These are phyloP conservation scores for Anoplolepis gracilipes DNA, from an alignment of 1,140 invertebrate genomes.

Conservation along the genomic window DNA sequence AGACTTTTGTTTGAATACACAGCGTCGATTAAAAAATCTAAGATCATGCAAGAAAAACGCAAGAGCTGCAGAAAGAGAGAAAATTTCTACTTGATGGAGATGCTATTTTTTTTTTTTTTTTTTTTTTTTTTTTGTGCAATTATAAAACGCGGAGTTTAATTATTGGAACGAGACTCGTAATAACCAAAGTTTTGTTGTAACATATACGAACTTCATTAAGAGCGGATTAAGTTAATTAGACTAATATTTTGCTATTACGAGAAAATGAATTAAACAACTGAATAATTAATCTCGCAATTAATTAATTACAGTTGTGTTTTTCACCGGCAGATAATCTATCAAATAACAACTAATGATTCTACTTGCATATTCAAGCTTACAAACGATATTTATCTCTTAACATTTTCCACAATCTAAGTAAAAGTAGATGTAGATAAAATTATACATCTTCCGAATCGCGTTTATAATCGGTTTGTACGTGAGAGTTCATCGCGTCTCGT, in stretches of 20 bases:
- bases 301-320: conserved; percentile 16
- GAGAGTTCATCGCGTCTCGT: background rate
- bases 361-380: background rate
- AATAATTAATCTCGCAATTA: conserved; percentile 17
- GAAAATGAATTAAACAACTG: background rate
- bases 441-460: background rate
- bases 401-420: background rate
- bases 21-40: conserved; percentile 11
- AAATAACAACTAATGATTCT: background rate
- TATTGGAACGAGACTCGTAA: background rate
- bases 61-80: background rate
- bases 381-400: background rate
- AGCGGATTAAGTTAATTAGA: conserved; percentile 37
- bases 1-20: conserved; percentile 36
- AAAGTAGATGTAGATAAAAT: conserved; percentile 1
- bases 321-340: conserved; percentile 14
- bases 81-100: background rate
- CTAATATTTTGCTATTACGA: conserved; percentile 2
- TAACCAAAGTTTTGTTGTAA: background rate
- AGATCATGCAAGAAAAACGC: background rate
- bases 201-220: background rate
- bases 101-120: background rate
- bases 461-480: background rate
- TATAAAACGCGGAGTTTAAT: background rate
- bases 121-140: background rate